A percentile compares a stretch with the other conserved stretches of the same genome.
phyloP scores from a whole-genome alignment of 2,888 invertebrate species.

The Ischnus inquisitorius region DNA sequence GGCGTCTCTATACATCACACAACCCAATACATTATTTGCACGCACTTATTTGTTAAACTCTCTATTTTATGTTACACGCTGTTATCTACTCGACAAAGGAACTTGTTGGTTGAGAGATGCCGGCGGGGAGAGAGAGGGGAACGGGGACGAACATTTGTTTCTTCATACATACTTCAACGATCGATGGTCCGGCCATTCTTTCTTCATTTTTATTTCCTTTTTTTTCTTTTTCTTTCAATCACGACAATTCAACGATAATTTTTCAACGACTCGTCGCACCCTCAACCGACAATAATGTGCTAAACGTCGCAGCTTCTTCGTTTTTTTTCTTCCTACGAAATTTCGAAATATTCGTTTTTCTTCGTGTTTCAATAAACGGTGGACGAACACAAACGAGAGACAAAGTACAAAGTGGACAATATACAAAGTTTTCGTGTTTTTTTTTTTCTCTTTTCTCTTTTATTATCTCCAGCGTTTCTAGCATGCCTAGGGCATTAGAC shows the following conservation, averaged over 20 bases:
- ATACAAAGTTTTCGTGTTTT: background rate
- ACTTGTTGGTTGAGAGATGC: slow-evolving; percentile 43
- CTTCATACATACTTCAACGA: slow-evolving; percentile 6
- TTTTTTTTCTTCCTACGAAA: background rate
- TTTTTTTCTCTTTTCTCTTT: too few relatives aligned
- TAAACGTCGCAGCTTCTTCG: slow-evolving; percentile 3
- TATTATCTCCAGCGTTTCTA: slow-evolving; percentile 8
- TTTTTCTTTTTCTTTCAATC: background rate
- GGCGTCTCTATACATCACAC: slow-evolving; percentile 61
- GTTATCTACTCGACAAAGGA: slow-evolving; percentile 10
- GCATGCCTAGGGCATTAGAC: slow-evolving; percentile 11
- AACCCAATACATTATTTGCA: slow-evolving; percentile 47
- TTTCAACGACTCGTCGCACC: slow-evolving; percentile 22
- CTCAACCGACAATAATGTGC: slow-evolving; percentile 43
- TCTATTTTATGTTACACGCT: slow-evolving; percentile 44
- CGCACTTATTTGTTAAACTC: slow-evolving; percentile 47
- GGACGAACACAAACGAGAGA: background rate
- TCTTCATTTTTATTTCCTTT: slow-evolving; percentile 1
- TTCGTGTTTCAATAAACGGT: background rate
- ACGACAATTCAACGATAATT: background rate
- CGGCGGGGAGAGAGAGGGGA: too few relatives aligned
- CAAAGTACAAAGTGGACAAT: background rate
- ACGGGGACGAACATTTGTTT: background rate
- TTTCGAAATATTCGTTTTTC: background rate
- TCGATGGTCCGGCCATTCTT: slow-evolving; percentile 1